These are phyloP conservation scores for Mesoligia furuncula DNA, from an alignment of 2,888 invertebrate genomes.

Conservation along the genomic window DNA sequence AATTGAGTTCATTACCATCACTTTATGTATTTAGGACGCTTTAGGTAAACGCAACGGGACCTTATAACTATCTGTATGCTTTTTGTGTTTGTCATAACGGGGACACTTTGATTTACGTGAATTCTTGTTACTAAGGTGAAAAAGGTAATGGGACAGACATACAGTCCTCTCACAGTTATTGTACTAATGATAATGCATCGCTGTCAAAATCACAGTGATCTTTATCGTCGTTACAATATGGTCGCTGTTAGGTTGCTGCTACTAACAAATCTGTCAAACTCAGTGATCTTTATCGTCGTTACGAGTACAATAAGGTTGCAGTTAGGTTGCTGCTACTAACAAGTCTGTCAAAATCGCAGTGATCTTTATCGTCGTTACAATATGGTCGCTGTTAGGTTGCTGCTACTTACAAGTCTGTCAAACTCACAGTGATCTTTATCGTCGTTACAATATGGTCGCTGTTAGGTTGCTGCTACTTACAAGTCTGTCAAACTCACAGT, in stretches of 20 bases:
- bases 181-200: neutral
- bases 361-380: neutral
- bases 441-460: neutral
- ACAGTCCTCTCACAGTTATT: neutral
- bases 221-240: neutral
- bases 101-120: slow-evolving; percentile 29
- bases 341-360: neutral
- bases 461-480: too few species aligned
- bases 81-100: slow-evolving; percentile 53
- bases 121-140: slow-evolving; percentile 1
- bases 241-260: neutral
- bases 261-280: neutral
- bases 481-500: neutral
- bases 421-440: neutral
- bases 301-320: neutral
- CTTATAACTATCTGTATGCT: slow-evolving; percentile 61
- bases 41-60: slow-evolving; percentile 56
- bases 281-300: neutral
- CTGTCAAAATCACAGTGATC: neutral
- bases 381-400: neutral
- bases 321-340: too few species aligned
- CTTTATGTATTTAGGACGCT: slow-evolving; percentile 68
- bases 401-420: too few species aligned
- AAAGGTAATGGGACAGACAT: neutral
- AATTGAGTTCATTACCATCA: slow-evolving; percentile 66